Conservation (phyloP, 2,797 vertebrate genomes). For the Tauraco hartlaubi region DNA sequence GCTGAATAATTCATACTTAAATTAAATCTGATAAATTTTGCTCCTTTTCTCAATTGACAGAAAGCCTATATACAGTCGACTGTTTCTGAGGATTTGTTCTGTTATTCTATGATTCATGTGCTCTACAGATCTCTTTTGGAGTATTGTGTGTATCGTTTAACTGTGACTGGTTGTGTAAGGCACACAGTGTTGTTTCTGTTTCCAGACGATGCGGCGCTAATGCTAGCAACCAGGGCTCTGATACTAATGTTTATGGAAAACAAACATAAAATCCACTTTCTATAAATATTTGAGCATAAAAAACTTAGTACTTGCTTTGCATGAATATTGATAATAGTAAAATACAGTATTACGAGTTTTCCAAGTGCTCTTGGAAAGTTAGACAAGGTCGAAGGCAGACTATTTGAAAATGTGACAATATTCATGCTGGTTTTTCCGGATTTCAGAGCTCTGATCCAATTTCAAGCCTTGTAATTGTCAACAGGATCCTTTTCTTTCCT, state of each 20-base stretch:
- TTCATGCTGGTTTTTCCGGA: neutral
- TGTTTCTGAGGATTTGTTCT: neutral
- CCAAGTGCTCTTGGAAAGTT: slow-evolving; percentile 10
- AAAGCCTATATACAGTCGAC: neutral
- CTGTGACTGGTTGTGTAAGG: neutral
- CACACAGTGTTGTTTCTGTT: neutral
- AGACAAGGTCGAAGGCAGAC: slow-evolving; percentile 21
- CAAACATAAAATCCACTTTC: slow-evolving; percentile 29
- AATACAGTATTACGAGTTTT: neutral
- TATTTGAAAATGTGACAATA: neutral
- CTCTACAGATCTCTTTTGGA: neutral
- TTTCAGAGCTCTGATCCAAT: neutral
- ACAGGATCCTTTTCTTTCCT: neutral
- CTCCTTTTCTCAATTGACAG: slow-evolving; percentile 24
- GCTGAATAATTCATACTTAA: slow-evolving; percentile 45
- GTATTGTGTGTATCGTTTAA: neutral
- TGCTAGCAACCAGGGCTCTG: neutral
- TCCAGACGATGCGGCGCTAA: neutral
- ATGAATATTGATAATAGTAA: slow-evolving; percentile 36
- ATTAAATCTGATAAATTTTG: slow-evolving; percentile 32
- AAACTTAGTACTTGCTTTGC: neutral
- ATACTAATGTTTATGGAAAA: neutral
- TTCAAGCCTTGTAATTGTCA: neutral
- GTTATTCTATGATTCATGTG: slow-evolving; percentile 16
- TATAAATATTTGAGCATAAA: slow-evolving; percentile 60